phyloP scores from a whole-genome alignment of 2,113 vertebrate genomes.

The Forbesichthys agassizii region DNA sequence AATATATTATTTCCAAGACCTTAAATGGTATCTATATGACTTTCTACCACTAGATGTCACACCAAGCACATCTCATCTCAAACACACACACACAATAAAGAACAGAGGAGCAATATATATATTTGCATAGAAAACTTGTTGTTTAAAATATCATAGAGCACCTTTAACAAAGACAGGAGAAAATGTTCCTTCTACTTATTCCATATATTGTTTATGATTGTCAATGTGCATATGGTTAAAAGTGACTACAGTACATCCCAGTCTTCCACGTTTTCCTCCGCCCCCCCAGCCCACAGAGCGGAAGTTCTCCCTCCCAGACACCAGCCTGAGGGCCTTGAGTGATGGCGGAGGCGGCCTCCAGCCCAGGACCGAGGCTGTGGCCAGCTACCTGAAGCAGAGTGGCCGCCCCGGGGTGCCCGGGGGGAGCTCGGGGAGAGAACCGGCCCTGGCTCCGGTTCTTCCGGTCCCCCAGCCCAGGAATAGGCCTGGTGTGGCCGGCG shows the following conservation, averaged over 20 bases:
- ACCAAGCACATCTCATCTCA: too few species aligned
- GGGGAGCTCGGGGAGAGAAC: not conserved
- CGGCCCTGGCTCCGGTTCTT: slow-evolving; percentile 12
- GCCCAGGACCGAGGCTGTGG: slow-evolving; percentile 67
- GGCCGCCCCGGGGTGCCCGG: slow-evolving; percentile 15
- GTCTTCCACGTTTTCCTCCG: slow-evolving; percentile 10
- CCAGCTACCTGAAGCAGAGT: slow-evolving; percentile 66
- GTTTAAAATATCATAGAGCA: too few species aligned
- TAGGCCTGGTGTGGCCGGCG: slow-evolving; percentile 29
- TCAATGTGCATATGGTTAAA: too few species aligned
- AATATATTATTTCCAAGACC: too few species aligned
- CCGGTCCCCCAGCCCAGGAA: slow-evolving; percentile 11
- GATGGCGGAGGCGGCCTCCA: slow-evolving; percentile 27
- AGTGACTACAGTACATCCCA: slow-evolving; percentile 2
- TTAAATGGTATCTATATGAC: too few species aligned
- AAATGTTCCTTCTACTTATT: too few species aligned
- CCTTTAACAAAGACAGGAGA: too few species aligned
- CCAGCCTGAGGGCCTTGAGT: slow-evolving; percentile 13
- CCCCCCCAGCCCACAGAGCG: slow-evolving; percentile 30
- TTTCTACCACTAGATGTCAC: too few species aligned
- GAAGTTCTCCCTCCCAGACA: slow-evolving; percentile 21
- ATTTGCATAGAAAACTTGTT: too few species aligned
- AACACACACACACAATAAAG: too few species aligned
- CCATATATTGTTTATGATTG: too few species aligned
- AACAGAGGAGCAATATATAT: too few species aligned